Evolutionary conservation across 2,888 invertebrate genomes (phyloP), one percentile per base, ranked within the genome.

Genomic region (Disparrhopalites patrizii): DNA sequence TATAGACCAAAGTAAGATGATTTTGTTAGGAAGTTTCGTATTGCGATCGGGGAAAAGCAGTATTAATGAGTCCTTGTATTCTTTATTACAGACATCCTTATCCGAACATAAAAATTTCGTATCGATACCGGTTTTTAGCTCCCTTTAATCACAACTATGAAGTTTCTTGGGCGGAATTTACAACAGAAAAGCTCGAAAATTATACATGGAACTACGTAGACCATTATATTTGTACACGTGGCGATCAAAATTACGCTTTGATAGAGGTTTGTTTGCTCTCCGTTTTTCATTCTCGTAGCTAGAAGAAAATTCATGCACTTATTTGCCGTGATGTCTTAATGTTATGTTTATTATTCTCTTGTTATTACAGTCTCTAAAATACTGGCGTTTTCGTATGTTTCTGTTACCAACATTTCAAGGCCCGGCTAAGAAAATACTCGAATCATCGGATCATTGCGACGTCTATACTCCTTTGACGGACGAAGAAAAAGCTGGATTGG

Each of bases 131-230:
- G 40, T 93, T 94, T 81, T 90, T 92, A 80, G 93, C 93, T 0
- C 94, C 94, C 0, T 89, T 94, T 80, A 92, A 91, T 79, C 58
- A 65, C 13, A 90, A 89, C 0, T 97, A 96, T 79, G 95, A 95
- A 79, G 89, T 93, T 40, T 96, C 95, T 0, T 92, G 91, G 85
- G 94, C 94, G 0, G 90, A 93, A 50, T 97, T 97, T 79, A 89
- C 90, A 1, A 93, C 94, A 0, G 95, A 97, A 80, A 93, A 93
- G 78, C 81, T 96, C 62, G 97, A 97, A 80, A 93, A 91, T 75
- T 97, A 91, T 79, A 95, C 93, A 81, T 98, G 97, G 97, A 97
- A 96, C 80, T 93, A 94, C 78, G 85, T 97, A 81, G 97, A 98
- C 81, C 92, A 95, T 79, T 97, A 96, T 78, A 93, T 97, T 71